Evolutionary conservation across 2,888 invertebrate genomes (phyloP).

Genomic region (Vanessa cardui): DNA sequence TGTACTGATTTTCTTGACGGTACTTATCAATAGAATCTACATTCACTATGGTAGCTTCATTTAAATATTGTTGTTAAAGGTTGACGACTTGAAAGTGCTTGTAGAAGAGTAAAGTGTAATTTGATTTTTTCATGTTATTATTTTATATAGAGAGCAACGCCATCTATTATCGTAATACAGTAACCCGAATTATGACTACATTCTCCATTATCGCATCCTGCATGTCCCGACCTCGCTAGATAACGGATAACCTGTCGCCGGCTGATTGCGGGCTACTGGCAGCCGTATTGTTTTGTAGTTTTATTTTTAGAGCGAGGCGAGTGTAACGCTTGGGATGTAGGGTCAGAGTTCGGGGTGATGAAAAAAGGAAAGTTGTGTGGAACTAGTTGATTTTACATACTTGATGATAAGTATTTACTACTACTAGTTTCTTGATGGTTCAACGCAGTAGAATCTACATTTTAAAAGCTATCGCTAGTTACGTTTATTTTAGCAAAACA

Average conservation of each 20-base stretch:
- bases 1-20: no score
- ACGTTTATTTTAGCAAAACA: no score
- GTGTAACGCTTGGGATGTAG: neutral
- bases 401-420: no score
- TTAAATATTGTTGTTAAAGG: no score
- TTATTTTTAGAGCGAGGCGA: constrained; percentile 26
- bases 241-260: constrained; percentile 36
- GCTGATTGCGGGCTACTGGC: constrained; percentile 16
- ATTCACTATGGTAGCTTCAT: no score
- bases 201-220: constrained; percentile 29
- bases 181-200: neutral
- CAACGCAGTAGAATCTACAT: no score
- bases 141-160: neutral
- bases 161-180: constrained; percentile 5
- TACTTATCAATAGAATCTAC: no score
- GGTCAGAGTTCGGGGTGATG: constrained; percentile 10
- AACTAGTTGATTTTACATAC: neutral
- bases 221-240: constrained; percentile 31
- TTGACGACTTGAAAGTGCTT: no score
- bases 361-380: neutral
- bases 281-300: constrained; percentile 23
- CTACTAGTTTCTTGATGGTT: no score
- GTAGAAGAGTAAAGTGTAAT: no score
- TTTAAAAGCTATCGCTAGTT: no score
- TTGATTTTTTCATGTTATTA: no score